Base-by-base conservation (phyloP, 2,797 vertebrate genomes). In the Eutrigla gurnardus region DNA sequence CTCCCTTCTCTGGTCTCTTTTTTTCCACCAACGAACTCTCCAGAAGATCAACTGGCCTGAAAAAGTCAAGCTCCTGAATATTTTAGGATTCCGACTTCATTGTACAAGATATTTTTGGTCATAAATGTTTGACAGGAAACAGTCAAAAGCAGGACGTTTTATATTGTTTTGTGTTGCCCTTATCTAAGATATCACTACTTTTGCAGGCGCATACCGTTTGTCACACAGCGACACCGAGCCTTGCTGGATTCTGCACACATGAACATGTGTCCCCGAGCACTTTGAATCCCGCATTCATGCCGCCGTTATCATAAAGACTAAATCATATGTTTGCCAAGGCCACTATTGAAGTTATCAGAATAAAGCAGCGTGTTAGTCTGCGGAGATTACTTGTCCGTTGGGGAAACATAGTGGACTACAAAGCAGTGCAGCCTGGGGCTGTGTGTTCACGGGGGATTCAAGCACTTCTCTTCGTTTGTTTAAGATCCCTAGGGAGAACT, bases 21-120 rank as follows among this genome's bases (percentile, higher is more conserved):
- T 77, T 25, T 25, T 25, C 25, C 25, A 65, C 53, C 62, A 73
- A 55, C 70, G 73, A 58, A 81, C 93, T 94, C 89, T 87, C 92
- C 94, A 92, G 88, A 95, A 96, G 92, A 96, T 96, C 94, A 93
- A 92, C 92, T 96, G 94, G 96, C 95, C 94, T 95, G 75, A 91
- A 90, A 25, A 89, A 91, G 90, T 89, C 78, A 78, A 83, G 82
- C 65, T 78, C 64, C 64, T 94, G 84, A 94, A 93, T 94, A 85
- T 93, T 95, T 92, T 62, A 91, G 88, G 53, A 77, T 70, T 77
- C 64, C 67, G 77, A 63, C 76, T 89, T 92, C 77, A 82, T 87
- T 90, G 76, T 76, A 80, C 78, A 88, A 88, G 93, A 92, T 77
- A 87, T 88, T 89, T 86, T 84, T 75, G 76, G 78, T 75, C 80